Base-by-base conservation (phyloP, 2,113 vertebrate genomes). In the Indicator maculatus region DNA sequence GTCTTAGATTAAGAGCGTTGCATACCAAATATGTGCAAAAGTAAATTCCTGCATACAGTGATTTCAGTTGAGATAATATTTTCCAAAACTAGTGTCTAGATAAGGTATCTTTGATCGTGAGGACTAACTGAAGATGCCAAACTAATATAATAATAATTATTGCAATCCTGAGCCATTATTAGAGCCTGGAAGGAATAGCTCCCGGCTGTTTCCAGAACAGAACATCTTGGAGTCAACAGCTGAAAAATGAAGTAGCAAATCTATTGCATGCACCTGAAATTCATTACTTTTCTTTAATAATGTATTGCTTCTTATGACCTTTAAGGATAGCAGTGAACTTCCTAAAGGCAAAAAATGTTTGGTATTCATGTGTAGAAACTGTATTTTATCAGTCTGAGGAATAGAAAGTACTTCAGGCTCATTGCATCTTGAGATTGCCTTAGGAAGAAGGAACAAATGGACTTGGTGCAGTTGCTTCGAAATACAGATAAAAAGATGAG, bases 231-330 rank as follows among this genome's bases (percentile, higher is more conserved):
- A 12, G 11, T 83, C 66, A 81, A 64, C 47, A 67, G 21, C 33
- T 80, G 30, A 64, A 59, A 92, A 93, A 71, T 26, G 2, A 80
- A 70, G 21, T 12, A 16, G 47, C 18, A 77, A 73, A 50, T 33
- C 30, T 67, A 3, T 24, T 78, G 36, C 31, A 30, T 83, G 33
- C 23, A 70, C 33, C 28, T 63, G 61, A 86, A 81, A 64, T 80
- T 83, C 26, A 21, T 90, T 83, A 36, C 24, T 86, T 89, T 74
- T 71, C 58, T 27, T 78, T 91, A 88, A 63, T 79, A 90, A 86
- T 28, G 11, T 83, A 66, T 76, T 92, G 73, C 44, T 83, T 91
- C 66, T 56, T 94, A 67, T 30, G 44, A 81, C 73, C 55, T 86
- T 63, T 64, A 79, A 70, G 61, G n/a, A 56, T 12, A 64, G 9